These are phyloP conservation scores for Bilobella aurantiaca DNA, from an alignment of 1,140 invertebrate genomes.

Conservation along the genomic window DNA sequence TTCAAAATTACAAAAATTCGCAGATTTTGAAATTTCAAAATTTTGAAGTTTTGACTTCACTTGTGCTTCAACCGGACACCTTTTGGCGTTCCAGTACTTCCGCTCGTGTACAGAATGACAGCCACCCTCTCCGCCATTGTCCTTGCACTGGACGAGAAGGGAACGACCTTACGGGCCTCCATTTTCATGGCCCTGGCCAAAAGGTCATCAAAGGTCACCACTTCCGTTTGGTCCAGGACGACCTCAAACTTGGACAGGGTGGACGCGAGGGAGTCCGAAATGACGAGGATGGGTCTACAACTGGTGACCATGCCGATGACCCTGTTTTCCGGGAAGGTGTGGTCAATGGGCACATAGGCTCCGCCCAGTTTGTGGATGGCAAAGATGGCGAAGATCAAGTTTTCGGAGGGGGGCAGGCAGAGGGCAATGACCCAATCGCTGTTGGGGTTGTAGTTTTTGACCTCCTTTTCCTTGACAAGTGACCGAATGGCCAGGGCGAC, in stretches of 20 bases:
- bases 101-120: slow-evolving; percentile 80
- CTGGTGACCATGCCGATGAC: slow-evolving; percentile 58
- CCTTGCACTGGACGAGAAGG: neutral
- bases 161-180: neutral
- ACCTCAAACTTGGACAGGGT: slow-evolving; percentile 17
- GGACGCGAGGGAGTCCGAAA: slow-evolving; percentile 15
- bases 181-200: neutral
- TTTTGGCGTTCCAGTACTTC: slow-evolving; percentile 85
- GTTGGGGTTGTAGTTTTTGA: slow-evolving; percentile 15
- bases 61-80: slow-evolving; percentile 72
- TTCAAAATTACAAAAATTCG: neutral
- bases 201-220: neutral
- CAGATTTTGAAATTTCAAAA: neutral
- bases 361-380: slow-evolving; percentile 69
- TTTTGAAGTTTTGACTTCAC: neutral
- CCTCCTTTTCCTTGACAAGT: neutral
- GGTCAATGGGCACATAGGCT: slow-evolving; percentile 69
- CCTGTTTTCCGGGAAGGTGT: slow-evolving; percentile 58
- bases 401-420: slow-evolving; percentile 61
- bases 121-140: slow-evolving; percentile 41
- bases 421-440: slow-evolving; percentile 48
- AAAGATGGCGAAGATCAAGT: slow-evolving; percentile 55
- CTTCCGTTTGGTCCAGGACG: neutral
- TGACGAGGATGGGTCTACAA: slow-evolving; percentile 36
- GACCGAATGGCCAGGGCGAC: neutral